Conservation (phyloP, 2,888 invertebrate genomes). For the Synanthedon andrenaeformis region DNA sequence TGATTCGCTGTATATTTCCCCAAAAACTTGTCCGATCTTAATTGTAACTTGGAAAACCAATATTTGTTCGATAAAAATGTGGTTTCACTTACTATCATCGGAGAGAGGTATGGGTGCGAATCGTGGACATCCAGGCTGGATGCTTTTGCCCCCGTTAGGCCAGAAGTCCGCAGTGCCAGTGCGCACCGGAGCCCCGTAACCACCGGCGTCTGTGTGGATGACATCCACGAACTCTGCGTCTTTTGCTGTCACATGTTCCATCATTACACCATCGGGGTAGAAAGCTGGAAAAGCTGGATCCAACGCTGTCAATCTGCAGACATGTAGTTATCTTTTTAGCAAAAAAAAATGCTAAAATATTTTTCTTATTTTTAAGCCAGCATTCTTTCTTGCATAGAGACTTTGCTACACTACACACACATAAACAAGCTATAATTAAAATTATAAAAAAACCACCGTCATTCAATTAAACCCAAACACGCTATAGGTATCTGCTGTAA, state of each 20-base stretch:
- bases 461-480: no score
- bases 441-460: no score
- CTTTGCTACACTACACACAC: no score
- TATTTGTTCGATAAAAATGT: not conserved
- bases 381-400: no score
- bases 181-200: slow-evolving; percentile 69
- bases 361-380: no score
- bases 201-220: slow-evolving; percentile 77
- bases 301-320: slow-evolving; percentile 66
- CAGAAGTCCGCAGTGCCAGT: slow-evolving; percentile 74
- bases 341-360: no score
- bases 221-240: slow-evolving; percentile 75
- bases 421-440: no score
- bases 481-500: no score
- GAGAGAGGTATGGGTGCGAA: slow-evolving; percentile 62
- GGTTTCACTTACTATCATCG: slow-evolving; percentile 49
- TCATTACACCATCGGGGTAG: slow-evolving; percentile 60
- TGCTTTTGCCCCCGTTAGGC: slow-evolving; percentile 71
- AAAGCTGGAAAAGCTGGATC: slow-evolving; percentile 74
- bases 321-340: not conserved
- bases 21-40: no score
- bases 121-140: slow-evolving; percentile 72
- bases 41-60: no score
- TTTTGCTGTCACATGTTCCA: slow-evolving; percentile 58
- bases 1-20: no score